Evolutionary conservation across 1,140 invertebrate genomes (phyloP), one percentile per base, ranked within the genome.

Genomic region (Chionoecetes opilio): DNA sequence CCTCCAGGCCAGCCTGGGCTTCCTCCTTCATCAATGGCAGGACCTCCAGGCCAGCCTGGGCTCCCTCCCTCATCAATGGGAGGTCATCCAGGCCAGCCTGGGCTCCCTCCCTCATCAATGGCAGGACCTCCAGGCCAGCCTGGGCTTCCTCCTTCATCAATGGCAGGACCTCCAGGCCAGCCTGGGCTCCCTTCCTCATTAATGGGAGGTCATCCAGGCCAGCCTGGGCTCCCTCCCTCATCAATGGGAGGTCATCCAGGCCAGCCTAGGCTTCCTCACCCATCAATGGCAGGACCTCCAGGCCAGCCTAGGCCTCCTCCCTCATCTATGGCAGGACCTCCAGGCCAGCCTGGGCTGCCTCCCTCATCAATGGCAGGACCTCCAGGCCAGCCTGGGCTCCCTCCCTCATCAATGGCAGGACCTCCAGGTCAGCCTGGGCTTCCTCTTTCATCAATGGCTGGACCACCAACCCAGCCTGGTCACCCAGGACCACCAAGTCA

Each of bases 291-390:
- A 95, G 82, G 94, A 2, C 82, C 89, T 29, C 29, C 75, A 34
- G 82, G 38, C 17, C 84, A 41, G 11, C 14, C 82, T 0, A 32
- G 34, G 5, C 11, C 38, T 14, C 89, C 82, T 11, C 32, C 94
- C 9, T 89, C 93, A 38, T 88, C 93, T 90, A 75, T 89, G 53
- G 86, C 86, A 89, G 86, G 93, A 9, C 75, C 93, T 3, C 87
- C 86, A 32, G 46, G 53, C 34, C 93, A 94, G 32, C 88, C 63
- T 29, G 46, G 63, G 31, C 85, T 35, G 32, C 91, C 91, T 46
- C 92, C 95, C 21, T 75, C 92, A 32, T 82, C 90, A n/a, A 91
- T 95, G 86, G 38, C 85, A 38, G 86, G 92, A n/a, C 90, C 37
- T 34, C 53, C 75, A 21, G 86, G 87, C 29, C 82, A 88, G 31